phyloP scores from a whole-genome alignment of 2,113 vertebrate genomes.

The Micronycteris hirsuta region DNA sequence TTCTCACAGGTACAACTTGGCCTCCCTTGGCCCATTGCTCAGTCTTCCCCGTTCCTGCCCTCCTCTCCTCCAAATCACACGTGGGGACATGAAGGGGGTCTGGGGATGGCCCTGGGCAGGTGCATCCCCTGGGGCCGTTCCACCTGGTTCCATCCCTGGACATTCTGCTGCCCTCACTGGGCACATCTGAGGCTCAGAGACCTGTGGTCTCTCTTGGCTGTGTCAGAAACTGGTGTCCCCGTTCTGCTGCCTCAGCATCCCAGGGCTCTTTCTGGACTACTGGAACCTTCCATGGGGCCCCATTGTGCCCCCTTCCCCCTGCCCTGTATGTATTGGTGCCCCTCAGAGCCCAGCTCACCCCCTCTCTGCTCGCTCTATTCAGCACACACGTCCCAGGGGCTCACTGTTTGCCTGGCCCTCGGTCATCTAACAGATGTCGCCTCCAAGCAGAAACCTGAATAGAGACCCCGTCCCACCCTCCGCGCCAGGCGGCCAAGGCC shows the following conservation, averaged over 20 bases:
- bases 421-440: accelerated
- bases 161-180: background rate
- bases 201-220: background rate
- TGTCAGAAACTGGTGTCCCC: background rate
- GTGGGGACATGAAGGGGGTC: background rate
- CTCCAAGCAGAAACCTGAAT: background rate
- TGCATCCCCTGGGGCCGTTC: accelerated
- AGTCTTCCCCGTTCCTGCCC: background rate
- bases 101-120: background rate
- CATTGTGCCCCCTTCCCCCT: too few relatives aligned
- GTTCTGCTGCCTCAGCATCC: background rate
- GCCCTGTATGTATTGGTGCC: accelerated
- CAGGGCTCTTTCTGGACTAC: background rate
- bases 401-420: too few relatives aligned
- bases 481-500: background rate
- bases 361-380: background rate
- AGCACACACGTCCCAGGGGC: background rate
- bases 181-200: background rate
- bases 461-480: background rate
- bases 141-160: background rate
- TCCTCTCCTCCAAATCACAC: background rate
- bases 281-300: background rate
- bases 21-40: background rate
- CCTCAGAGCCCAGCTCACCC: background rate
- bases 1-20: too few relatives aligned